Conservation (phyloP, 2,113 vertebrate species). For the Pterocles burchelli region DNA sequence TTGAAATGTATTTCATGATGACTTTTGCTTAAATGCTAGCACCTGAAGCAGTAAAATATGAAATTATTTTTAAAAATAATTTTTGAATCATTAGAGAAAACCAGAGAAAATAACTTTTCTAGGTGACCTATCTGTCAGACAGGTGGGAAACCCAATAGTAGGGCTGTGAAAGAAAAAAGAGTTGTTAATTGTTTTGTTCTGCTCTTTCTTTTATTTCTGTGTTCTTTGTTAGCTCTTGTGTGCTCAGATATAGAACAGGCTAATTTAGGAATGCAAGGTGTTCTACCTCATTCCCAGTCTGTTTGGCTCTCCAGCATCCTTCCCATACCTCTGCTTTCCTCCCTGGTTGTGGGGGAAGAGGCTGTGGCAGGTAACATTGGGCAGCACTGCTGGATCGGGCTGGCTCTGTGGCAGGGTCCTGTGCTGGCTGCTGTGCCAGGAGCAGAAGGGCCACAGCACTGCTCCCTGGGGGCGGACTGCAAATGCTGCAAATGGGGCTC, state of each 20-base stretch:
- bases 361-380: fast-evolving
- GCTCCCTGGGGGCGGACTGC: background rate
- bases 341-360: background rate
- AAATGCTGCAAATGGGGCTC: background rate
- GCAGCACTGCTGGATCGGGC: too few relatives aligned
- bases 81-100: background rate
- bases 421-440: background rate
- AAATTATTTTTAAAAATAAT: background rate
- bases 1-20: background rate
- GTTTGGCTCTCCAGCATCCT: background rate
- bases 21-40: background rate
- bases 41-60: background rate
- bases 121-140: background rate
- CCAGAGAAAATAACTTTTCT: background rate
- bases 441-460: background rate
- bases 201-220: background rate
- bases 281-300: background rate
- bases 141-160: background rate
- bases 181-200: background rate
- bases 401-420: background rate
- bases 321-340: fast-evolving
- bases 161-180: background rate
- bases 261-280: background rate
- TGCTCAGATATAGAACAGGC: background rate
- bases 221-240: background rate